Evolutionary conservation across 2,888 invertebrate genomes (phyloP), one percentile per base, ranked within the genome.

Genomic region (Cryptocephalus moraei): DNA sequence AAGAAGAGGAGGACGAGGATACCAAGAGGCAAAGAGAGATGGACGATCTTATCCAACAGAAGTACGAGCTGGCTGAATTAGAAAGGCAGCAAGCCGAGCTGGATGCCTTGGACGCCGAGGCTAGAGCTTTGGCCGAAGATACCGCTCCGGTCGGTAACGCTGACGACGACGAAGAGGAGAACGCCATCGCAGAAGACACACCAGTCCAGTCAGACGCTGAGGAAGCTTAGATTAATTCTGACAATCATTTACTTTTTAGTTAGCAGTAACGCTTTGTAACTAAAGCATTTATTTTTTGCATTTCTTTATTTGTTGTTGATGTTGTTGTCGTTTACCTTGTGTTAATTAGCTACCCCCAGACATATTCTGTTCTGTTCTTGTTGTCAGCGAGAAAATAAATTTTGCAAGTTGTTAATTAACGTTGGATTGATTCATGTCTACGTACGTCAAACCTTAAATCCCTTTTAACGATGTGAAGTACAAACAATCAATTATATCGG

Each of bases 141-240:
- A 32, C 11, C 14, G 38, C 36, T 2, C 44, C 43, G 9, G 12
- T 8, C 33, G 49, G 32, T 10, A 10, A 10, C 31, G 32, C n/a
- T 9, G 51, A 53, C 33, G 58, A 58, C 8, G 59, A 59, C 10
- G 58, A 58, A 8, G 61, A 62, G 39, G 58, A 58, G 31, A 50
- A 52, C 12, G 62, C 61, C 9, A 61, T 60, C 40, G 62, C 62
- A 22, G 62, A 62, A 55, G 61, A 61, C 46, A 54, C 58, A 31
- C 58, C 58, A 12, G 56, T 56, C 39, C 52, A 50, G 39, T 58
- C 60, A 9, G 60, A 60, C 22, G 56, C 50, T 31, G 60, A 52
- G 41, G 57, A 54, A 47, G 33, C 33, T 36, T 10, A 43, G 32
- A 36, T 36, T 36, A 36, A 36, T 12, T 11, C 6, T 6, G 36